A percentile compares a stretch with the other conserved stretches of the same genome.
Evolutionary conservation across 2,113 vertebrate species (phyloP).

Genomic region (Tachysurus vachellii): DNA sequence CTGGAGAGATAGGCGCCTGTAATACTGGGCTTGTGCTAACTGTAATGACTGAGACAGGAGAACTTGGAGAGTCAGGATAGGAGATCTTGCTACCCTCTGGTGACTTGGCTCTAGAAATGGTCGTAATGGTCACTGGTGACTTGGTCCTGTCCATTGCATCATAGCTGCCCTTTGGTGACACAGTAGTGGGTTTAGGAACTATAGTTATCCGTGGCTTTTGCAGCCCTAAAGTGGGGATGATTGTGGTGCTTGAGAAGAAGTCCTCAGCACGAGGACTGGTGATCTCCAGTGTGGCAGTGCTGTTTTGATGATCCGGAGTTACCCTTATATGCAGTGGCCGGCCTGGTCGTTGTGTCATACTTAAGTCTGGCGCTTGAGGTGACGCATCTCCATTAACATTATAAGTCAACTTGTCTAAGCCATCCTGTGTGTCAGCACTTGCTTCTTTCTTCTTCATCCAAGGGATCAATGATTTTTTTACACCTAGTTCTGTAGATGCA

Average conservation of each 20-base stretch:
- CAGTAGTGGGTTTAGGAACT: conserved; percentile 80
- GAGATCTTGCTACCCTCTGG: conserved; percentile 70
- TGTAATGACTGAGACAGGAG: conserved; percentile 89
- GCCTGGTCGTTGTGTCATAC: conserved; percentile 82
- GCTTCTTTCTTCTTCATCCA: conserved; percentile 89
- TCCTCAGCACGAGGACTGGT: conserved; percentile 88
- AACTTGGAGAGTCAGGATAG: conserved; percentile 68
- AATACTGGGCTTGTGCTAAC: conserved; percentile 82
- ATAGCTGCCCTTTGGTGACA: conserved; percentile 72
- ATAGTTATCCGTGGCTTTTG: conserved; percentile 95
- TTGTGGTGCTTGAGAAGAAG: conserved; percentile 92
- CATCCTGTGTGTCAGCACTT: conserved; percentile 57
- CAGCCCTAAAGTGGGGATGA: conserved; percentile 90
- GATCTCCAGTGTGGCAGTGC: conserved; percentile 93
- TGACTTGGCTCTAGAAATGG: conserved; percentile 84
- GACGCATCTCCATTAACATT: conserved; percentile 56
- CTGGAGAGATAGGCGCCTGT: conserved; percentile 69
- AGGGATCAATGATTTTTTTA: conserved; percentile 85
- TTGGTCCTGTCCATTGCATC: conserved; percentile 72
- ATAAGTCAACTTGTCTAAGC: conserved; percentile 70
- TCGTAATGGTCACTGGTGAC: conserved; percentile 92
- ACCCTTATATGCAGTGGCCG: conserved; percentile 92
- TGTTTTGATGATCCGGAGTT: conserved; percentile 85
- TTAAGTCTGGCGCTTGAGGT: conserved; percentile 66
- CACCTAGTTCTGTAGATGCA: conserved; percentile 78